Evolutionary conservation across 64 coral and sea anemone genomes (phyloP), one percentile per base, ranked within the genome.

Genomic region (Stylophora pistillata): DNA sequence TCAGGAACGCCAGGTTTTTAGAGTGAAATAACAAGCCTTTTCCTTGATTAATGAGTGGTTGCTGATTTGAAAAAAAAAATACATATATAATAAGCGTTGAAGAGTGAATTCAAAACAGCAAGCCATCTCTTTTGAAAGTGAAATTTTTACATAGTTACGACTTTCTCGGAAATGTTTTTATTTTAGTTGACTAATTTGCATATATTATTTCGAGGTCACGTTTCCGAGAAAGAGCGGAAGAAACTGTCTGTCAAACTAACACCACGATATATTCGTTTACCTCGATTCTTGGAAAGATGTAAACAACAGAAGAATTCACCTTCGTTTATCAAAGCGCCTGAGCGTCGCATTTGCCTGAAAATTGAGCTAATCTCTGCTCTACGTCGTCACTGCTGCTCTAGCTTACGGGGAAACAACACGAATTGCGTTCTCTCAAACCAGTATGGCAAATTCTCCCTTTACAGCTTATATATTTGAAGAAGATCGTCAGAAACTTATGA

Each of bases 151-250:
- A 16, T 17, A 23, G 15, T 11, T 41, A 47, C 34, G 37, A 41
- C 37, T 73, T 31, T 84, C 80, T 32, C 12, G 62, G 80, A 84
- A 84, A 69, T 84, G 80, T 84, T 84, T 69, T 9, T 7, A 15
- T 70, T 15, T 12, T 29, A 13, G 33, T 25, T 23, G 30, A 52
- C 60, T 47, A 33, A 15, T 69, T 84, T 84, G 80, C 80, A 84
- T 83, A 27, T 83, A 9, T 68, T 83, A 15, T 25, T 0, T 0
- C 62, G 10, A 15, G 20, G 80, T 69, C 80, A 84, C 61, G 10
- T 21, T 84, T 84, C 80, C 80, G 26, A 30, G 80, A 84, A 84
- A 84, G 15, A 9, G 14, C 28, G 78, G 78, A 81, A 81, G 57
- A 81, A 23, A 81, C 78, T 81, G 77, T 62, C 77, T 81, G 77